Evolutionary conservation across 2,797 vertebrate genomes (phyloP).

Genomic region (Dendrocincla fuliginosa): DNA sequence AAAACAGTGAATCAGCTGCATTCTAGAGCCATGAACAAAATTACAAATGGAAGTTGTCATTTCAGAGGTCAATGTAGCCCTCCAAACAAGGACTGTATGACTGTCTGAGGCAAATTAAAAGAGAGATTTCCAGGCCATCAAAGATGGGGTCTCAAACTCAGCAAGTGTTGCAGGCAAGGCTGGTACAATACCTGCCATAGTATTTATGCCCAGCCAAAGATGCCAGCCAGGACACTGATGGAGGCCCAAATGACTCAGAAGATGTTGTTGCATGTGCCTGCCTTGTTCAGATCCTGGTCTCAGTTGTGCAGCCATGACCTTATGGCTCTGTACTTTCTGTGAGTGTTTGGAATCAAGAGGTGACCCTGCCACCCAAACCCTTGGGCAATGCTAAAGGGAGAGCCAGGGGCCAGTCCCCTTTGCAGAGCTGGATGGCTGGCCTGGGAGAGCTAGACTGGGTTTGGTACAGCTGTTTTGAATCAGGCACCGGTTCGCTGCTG

Average conservation of each 20-base stretch:
- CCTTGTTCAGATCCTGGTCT: rapidly evolving
- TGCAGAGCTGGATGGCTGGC: neutral
- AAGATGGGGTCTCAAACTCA: neutral
- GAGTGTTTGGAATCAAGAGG: neutral
- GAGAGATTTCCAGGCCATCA: neutral
- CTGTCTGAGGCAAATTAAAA: neutral
- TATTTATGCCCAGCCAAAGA: neutral
- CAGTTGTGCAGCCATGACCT: neutral
- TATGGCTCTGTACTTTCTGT: rapidly evolving
- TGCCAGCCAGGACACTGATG: neutral
- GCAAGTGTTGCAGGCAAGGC: neutral
- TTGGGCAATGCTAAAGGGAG: neutral
- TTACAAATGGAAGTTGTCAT: constrained; percentile 2
- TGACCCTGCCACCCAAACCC: neutral
- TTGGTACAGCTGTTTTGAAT: constrained; percentile 39
- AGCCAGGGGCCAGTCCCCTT: neutral
- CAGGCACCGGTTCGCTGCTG: neutral
- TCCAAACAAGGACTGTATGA: neutral
- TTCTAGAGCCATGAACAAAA: neutral
- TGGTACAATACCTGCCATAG: neutral
- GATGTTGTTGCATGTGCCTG: rapidly evolving
- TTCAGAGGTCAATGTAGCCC: neutral
- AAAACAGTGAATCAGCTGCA: neutral
- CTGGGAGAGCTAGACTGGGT: neutral
- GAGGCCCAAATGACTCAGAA: neutral